A percentile compares a stretch with the other conserved stretches of the same genome.
phyloP scores from a whole-genome alignment of 2,113 vertebrate species.

The Phalacrocorax brasilianus region DNA sequence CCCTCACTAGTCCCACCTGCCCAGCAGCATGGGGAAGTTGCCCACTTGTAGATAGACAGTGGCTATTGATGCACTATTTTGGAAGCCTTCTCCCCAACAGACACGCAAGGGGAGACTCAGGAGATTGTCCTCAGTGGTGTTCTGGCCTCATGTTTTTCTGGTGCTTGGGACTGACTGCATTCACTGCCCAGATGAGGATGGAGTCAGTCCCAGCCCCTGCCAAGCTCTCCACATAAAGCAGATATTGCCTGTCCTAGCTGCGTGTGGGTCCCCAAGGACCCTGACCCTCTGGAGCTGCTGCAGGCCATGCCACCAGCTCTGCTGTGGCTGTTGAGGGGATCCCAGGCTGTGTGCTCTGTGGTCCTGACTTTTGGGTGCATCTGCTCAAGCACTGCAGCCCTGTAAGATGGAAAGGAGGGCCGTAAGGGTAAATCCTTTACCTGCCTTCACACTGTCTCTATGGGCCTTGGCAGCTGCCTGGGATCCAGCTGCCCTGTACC shows the following conservation, averaged over 20 bases:
- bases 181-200: neutral
- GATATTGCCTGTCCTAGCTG: neutral
- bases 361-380: neutral
- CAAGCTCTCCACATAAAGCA: neutral
- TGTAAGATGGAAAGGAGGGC: neutral
- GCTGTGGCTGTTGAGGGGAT: neutral
- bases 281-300: neutral
- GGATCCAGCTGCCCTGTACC: neutral
- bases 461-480: neutral
- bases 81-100: neutral
- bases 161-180: neutral
- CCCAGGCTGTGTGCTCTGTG: neutral
- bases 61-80: neutral
- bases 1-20: neutral
- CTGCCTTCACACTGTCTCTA: neutral
- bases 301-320: neutral
- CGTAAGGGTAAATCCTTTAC: accelerated
- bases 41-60: neutral
- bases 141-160: accelerated
- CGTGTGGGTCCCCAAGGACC: neutral
- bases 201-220: neutral
- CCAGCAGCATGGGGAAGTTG: neutral
- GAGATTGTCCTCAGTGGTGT: neutral
- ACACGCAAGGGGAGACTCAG: neutral
- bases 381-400: neutral